Evolutionary conservation across 2,113 vertebrate species (phyloP), one percentile per base, ranked within the genome.

Genomic region (Cottus gobio): DNA sequence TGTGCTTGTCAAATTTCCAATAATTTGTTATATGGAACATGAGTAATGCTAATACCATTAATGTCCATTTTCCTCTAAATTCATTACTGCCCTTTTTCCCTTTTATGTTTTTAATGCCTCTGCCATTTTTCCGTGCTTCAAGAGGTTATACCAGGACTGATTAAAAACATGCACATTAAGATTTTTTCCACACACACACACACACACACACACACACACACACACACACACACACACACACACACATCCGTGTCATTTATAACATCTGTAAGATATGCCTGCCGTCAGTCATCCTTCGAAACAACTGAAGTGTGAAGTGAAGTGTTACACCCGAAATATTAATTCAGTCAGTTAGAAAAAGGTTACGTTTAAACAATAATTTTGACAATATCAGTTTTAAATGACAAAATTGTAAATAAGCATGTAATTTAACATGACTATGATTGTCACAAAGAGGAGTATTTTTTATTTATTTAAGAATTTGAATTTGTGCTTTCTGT

Each of bases 41-140:
- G 96, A 97, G 97, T 99, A 99, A 99, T 99, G 97, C 96, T 96
- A 98, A 97, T 96, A 95, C 98, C 97, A 99, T 99, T 99, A 99
- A 98, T 97, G 97, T 96, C 97, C 97, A 98, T 99, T 99, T 99
- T 97, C 97, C 96, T 96, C 96, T 97, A 98, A 98, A 98, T 99
- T 99, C 97, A 98, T 98, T 97, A 99, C 97, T 98, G 97, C 96
- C 97, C 97, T 98, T 97, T 98, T 98, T 96, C 96, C 97, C 97
- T 98, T 99, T 98, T 97, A 97, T 96, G 96, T 96, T 97, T 97
- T 96, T 97, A 98, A 98, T 98, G 96, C 94, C 95, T 93, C 89
- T 94, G 93, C 95, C 96, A 95, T 97, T 97, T 98, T 96, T 96
- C 96, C 95, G 93, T 95, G 94, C 96, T 96, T 99, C 95, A 96